Evolutionary conservation across 2,113 vertebrate genomes (phyloP).

Genomic region (Corythaeola cristata): DNA sequence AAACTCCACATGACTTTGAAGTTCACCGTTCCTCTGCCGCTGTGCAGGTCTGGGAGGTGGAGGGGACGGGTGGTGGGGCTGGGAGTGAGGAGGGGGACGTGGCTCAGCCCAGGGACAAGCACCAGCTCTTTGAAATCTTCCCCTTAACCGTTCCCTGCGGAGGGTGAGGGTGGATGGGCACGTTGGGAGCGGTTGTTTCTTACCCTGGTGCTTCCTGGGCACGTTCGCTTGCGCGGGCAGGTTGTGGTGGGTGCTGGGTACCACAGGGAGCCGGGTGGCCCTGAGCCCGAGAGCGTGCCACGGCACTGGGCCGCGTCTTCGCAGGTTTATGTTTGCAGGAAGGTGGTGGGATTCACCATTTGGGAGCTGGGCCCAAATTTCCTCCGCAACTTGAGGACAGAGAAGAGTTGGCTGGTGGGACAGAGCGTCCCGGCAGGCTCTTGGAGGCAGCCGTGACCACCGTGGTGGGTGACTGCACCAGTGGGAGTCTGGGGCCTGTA

Average conservation of each 20-base stretch:
- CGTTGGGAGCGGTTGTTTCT: neutral
- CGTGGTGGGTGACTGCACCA: neutral
- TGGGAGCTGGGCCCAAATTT: neutral
- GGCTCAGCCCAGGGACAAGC: neutral
- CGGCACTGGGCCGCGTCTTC: neutral
- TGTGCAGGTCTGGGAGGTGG: neutral
- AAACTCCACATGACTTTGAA: neutral
- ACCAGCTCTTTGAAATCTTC: neutral
- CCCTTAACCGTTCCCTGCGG: neutral
- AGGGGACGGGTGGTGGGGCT: accelerated
- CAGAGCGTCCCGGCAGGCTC: neutral
- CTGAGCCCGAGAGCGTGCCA: accelerated
- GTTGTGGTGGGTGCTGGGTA: neutral
- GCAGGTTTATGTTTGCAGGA: neutral
- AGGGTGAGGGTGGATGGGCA: neutral
- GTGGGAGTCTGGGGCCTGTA: neutral
- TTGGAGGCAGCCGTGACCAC: accelerated
- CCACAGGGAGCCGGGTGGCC: neutral
- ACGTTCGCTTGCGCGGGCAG: neutral
- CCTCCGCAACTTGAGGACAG: neutral
- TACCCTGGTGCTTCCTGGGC: neutral
- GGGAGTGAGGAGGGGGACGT: neutral
- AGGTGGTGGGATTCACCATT: neutral
- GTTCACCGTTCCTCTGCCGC: neutral
- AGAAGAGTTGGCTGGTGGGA: neutral